Evolutionary conservation across 2,888 invertebrate species (phyloP), one percentile per base, ranked within the genome.

Genomic region (Volucella inflata): DNA sequence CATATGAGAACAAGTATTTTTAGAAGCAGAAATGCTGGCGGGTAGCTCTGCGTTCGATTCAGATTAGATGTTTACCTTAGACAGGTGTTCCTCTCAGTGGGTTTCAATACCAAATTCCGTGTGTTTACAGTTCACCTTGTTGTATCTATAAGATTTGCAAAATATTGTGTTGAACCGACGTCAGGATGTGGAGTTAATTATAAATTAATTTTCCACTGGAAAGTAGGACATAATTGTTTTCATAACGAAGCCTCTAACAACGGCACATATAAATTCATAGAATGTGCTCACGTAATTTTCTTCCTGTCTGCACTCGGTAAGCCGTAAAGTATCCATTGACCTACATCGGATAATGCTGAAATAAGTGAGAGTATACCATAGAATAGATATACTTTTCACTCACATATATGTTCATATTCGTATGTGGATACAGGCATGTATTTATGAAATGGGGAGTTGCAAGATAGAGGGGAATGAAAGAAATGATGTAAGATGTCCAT

Each of bases 311-410:
- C 53, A 53, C 53, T 9, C 11, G 53, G 53, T 17, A 53, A 6
- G 16, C 21, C 53, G 53, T 17, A 17, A 53, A 53, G 21, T 53
- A 53, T 53, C 53, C 21, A 53, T 53, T 53, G 53, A 53, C 53
- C 53, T 53, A 53, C 53, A 21, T 53, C 30, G 30, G 30, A 53
- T 17, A 21, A 9, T 21, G 44, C 4, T 12, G 17, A 21, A 16
- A 53, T 21, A 17, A 53, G 53, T 53, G 53, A 16, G 21, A 53
- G 53, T 53, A 53, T 12, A 53, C 53, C 17, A 17, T 53, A 21
- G 10, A 16, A 14, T 11, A n/a, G n/a, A n/a, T 11, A 50, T n/a
- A 51, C 14, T n/a, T 10, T 48, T 14, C 6, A 14, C 14, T n/a
- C 14, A 3, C 46, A 48, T 14, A 30, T 4, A 4, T 3, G 21